Evolutionary conservation across 2,113 vertebrate species (phyloP), one percentile per base, ranked within the genome.

Genomic region (Bos indicus): DNA sequence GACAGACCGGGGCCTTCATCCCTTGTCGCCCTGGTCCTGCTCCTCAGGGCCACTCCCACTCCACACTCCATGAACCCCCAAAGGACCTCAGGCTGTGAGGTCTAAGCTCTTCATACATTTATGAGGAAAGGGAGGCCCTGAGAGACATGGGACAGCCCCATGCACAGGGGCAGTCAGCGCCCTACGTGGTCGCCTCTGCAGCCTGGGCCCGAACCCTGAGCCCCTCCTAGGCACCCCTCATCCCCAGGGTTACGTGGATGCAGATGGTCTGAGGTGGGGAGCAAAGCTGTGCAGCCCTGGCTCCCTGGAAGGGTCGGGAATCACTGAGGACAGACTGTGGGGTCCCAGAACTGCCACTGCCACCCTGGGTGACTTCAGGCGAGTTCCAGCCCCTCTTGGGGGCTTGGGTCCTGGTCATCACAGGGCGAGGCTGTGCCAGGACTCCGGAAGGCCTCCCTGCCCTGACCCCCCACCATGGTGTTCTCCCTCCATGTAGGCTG

Each of bases 401-500:
- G 59, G 3, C 36, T 56, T 28, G 0, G 43, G 74, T 62, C 25
- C 48, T 56, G 54, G 12, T 56, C 36, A 26, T 48, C 14, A 5
- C 8, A 23, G 60, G 54, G 2, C 0, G 0, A 40, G 48, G 57
- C 64, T 25, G 83, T 1, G 33, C 23, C 0, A 0, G 17, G 51
- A 17, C 59, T 48, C 88, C 0, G 0, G 23, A n/a, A 36, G 54
- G 1, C 15, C 19, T 82, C 54, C 13, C 28, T 0, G 1, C 16
- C 15, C 64, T 84, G 30, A 85, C 1, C 4, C 7, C 14, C 11
- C 2, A 19, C 56, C 10, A 10, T 0, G 21, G 36, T 1, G 28
- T 10, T 60, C 85, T 92, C 67, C 62, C 52, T 48, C 43, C 21
- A 0, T 7, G 77, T 14, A 98, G 98, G 81, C 15, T 98, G 48